Evolutionary conservation across 2,113 vertebrate species (phyloP), one percentile per base, ranked within the genome.

Genomic region (Euleptes europaea): DNA sequence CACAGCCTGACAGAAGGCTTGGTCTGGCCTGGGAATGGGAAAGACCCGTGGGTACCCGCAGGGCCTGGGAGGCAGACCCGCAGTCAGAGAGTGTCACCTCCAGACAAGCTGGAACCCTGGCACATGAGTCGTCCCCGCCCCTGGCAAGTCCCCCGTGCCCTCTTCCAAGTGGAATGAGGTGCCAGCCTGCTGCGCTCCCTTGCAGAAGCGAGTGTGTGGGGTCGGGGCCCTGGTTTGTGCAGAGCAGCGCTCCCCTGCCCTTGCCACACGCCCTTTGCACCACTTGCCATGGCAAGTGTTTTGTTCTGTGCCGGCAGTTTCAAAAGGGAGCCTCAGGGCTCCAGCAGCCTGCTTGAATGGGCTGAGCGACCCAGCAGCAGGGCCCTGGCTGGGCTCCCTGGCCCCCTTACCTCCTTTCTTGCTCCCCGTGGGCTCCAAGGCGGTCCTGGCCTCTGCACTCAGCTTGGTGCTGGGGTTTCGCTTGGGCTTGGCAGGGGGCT

Each of bases 381-480:
- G 51, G 51, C 51, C 23, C 14, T 47, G 3, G 26, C 42, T 33
- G 7, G 28, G 51, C 51, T 1, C 19, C 17, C 49, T 13, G 31
- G 2, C 8, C 11, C 26, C 49, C 3, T 1, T 88, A 96, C 95
- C 94, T 92, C 90, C 87, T 89, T 94, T 96, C 82, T 93, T 93
- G 90, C 91, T 83, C 54, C 78, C 72, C 89, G 93, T 83, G 92
- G 94, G 96, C 89, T 97, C 94, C 92, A 94, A 82, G 44, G 90
- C 86, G 19, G 42, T 86, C 94, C 0, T 91, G 87, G 57, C 93
- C 93, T 23, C 96, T 86, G 97, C 95, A 95, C 96, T 98, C 93
- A 98, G 97, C 86, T 98, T 98, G 85, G 98, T 98, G 94, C 96
- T 98, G 77, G 98, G 98, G 89, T 98, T 97, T 23, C 97, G 97